Conservation (phyloP, 1,140 invertebrate genomes). For the Stegodyphus dumicola region DNA sequence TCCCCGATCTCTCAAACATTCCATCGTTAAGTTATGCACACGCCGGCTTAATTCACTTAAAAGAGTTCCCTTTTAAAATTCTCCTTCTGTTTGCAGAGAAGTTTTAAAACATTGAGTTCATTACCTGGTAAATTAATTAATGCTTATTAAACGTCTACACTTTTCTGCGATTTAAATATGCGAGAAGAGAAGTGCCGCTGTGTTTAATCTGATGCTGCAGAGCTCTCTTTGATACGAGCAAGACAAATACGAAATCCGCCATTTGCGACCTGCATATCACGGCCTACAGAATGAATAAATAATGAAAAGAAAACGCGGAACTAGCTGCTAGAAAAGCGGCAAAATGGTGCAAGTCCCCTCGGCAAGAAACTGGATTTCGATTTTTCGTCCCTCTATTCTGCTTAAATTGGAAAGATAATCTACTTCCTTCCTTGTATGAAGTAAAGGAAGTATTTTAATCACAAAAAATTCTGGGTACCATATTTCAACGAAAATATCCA, state of each 20-base stretch:
- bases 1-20: background rate
- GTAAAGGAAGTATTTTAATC: too few species aligned
- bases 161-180: slow-evolving; percentile 27
- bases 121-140: slow-evolving; percentile 52
- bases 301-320: background rate
- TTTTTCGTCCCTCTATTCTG: too few species aligned
- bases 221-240: background rate
- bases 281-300: slow-evolving; percentile 27
- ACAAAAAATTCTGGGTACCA: too few species aligned
- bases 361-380: too few species aligned
- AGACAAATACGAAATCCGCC: slow-evolving; percentile 24
- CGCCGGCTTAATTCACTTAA: background rate
- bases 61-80: slow-evolving; percentile 9
- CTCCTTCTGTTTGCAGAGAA: slow-evolving; percentile 23
- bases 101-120: slow-evolving; percentile 18
- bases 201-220: slow-evolving; percentile 28
- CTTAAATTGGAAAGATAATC: too few species aligned
- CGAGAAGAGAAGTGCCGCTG: slow-evolving; percentile 12
- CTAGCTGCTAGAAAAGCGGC: background rate
- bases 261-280: slow-evolving; percentile 3
- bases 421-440: too few species aligned
- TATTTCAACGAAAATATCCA: too few species aligned
- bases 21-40: slow-evolving; percentile 2
- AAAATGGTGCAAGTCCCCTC: too few species aligned
- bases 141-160: slow-evolving; percentile 19